Conservation (phyloP, 2,113 vertebrate species). For the Diphyllodes magnificus region DNA sequence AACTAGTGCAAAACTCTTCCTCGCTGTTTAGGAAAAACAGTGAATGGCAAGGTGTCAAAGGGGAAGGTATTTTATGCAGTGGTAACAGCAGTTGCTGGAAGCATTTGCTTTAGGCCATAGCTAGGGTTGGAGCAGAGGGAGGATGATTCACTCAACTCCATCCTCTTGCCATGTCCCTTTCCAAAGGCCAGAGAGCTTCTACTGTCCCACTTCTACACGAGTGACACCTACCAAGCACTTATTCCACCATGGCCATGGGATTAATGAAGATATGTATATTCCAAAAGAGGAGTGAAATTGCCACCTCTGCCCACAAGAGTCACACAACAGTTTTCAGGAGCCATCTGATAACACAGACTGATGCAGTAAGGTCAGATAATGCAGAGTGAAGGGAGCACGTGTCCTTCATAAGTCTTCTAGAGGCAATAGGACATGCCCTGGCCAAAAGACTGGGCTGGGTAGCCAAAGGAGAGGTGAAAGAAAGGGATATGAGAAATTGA, state of each 20-base stretch:
- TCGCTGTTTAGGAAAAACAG: not conserved
- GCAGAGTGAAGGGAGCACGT: rapidly evolving
- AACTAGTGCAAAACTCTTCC: not conserved
- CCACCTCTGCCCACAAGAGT: not conserved
- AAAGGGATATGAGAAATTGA: not conserved
- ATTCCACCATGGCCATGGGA: not conserved
- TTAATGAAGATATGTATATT: not conserved
- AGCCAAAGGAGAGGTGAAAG: not conserved
- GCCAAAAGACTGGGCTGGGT: not conserved
- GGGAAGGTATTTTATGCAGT: not conserved
- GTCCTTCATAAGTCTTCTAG: not conserved
- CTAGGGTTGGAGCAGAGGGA: not conserved
- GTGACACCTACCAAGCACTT: not conserved
- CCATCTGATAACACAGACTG: not conserved
- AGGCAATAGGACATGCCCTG: not conserved
- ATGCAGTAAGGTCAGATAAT: not conserved
- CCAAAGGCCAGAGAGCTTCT: not conserved
- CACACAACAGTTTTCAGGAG: not conserved
- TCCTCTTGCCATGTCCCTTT: not conserved
- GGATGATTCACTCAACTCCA: not conserved
- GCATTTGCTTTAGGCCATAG: not conserved
- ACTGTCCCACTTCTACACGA: not conserved
- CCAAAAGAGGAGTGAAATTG: not conserved
- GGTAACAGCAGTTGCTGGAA: not conserved
- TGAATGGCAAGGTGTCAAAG: not conserved